Evolutionary conservation across 1,140 invertebrate species (phyloP), one percentile per base, ranked within the genome.

Genomic region (Calycopis cecrops): DNA sequence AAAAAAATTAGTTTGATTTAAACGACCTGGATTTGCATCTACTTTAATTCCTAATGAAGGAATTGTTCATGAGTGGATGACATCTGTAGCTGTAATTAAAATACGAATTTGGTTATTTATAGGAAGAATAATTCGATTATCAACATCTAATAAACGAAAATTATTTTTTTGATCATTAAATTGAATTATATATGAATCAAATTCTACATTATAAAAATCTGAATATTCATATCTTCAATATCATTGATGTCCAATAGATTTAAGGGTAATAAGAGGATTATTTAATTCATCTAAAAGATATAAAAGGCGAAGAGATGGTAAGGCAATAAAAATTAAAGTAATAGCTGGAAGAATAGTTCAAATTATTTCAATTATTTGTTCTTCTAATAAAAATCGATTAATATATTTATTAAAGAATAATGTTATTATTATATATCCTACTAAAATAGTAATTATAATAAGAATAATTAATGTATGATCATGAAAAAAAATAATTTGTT

Each of bases 201-300:
- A 92, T 82, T 90, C 86, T 69, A 91, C 72, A 62, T 88, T 76
- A 59, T 79, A 73, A 86, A 92, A 90, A 85, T 91, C 89, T 58
- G 84, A 85, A 79, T 91, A 92, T 88, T 92, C 91, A 88, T 92
- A 92, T 34, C 72, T 88, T 91, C 91, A 93, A 71, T 91, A 92
- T 89, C 91, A 93, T 88, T 93, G 92, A 84, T 92, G 90, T 0
- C 91, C 91, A 71, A 91, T 88, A 49, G 83, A 75, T 89, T 92
- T 92, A 72, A 92, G 61, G 18, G 89, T 89, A 54, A 92, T 71
- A 48, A 73, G 60, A 42, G 88, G 85, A 59, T 85, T 76, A 65
- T 85, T 86, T 59, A 88, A 74, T 88, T 92, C 90, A 85, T 93
- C 91, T 64, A 91, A 58, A 69, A 92, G 66, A 76, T 92, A 93